Evolutionary conservation across 1,140 invertebrate genomes (phyloP), one percentile per base, ranked within the genome.

Genomic region (Alviniconcha marisindica): DNA sequence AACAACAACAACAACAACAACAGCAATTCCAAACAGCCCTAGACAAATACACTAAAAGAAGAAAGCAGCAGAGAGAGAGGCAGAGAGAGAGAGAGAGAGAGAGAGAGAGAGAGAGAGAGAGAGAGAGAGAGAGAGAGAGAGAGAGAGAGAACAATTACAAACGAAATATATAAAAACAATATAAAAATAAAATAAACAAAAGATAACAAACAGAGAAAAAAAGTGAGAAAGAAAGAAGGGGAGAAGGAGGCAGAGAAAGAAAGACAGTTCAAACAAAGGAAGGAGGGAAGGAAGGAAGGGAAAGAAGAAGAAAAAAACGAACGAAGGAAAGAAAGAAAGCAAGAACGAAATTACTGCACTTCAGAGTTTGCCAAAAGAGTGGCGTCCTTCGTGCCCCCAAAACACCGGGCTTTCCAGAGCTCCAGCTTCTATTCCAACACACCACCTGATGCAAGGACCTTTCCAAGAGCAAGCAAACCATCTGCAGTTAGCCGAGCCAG

Each of bases 1-100:
- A 73, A 73, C 14, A 36, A 36, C 31, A 73, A 73, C 60, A 73
- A 73, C 69, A 73, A 73, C 28, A 73, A 31, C 28, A 73, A 36
- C 31, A 73, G 36, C n/a, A n/a, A n/a, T n/a, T n/a, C n/a, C n/a
- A n/a, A n/a, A n/a, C n/a, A n/a, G n/a, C n/a, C n/a, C n/a, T n/a
- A n/a, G n/a, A n/a, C n/a, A n/a, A n/a, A n/a, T n/a, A n/a, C n/a
- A n/a, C n/a, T n/a, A 71, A 3, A 36, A 15, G 36, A 15, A 71
- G 31, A 38, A 14, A 40, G 66, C 7, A 36, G 24, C 10, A 71
- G 7, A 66, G 18, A 21, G 28, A n/a, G 18, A 21, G 60, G 7
- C 10, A n/a, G 60, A 14, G 28, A 66, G 28, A 66, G 18, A 31
- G 10, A 66, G 21, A n/a, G 21, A 31, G 60, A 66, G 14, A 66